Base-by-base conservation (phyloP, 1,140 invertebrate species). In the Papilio xuthus region DNA sequence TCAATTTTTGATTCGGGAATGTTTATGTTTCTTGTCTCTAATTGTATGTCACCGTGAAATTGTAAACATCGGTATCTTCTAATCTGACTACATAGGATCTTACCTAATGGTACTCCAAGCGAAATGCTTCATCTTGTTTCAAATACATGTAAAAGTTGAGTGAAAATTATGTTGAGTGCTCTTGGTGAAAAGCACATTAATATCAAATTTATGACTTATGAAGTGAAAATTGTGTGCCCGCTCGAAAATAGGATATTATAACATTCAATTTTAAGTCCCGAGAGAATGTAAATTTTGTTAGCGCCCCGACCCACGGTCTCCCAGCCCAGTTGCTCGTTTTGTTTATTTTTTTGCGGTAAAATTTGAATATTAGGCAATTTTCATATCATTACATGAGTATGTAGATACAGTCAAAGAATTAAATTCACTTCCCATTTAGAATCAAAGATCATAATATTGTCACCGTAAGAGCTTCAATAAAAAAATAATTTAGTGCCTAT, bases 241-340 rank as follows among this genome's bases (percentile, higher is more conserved):
- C 26, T 56, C 73, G 53, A 28, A 76, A 76, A 76, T 76, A 56
- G 72, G 73, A 76, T 50, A 76, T 76, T 76, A 60, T 60, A 74
- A 74, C 72, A 74, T 74, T 74, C 72, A 74, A 74, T 74, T 74
- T 74, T 53, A 53, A 42, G 44, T 37, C 53, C 73, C 28, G 50
- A 23, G 73, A 28, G 73, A 76, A 60, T 41, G 20, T 60, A 76
- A 76, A 76, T 76, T 50, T 32, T 56, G 20, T 75, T 18, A 37
- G 72, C 72, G 53, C 73, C 73, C 37, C 47, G 73, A 9, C 28
- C 70, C 20, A 56, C 53, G 20, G 20, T 56, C 18, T 23, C 53
- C 20, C 7, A 47, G 44, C 44, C 44, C 50, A 53, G 50, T 53
- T 60, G 56, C 23, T 60, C 56, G 56, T 60, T 60, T 60, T 60